phyloP scores from a whole-genome alignment of 2,888 invertebrate genomes.

The Parnassius smintheus region DNA sequence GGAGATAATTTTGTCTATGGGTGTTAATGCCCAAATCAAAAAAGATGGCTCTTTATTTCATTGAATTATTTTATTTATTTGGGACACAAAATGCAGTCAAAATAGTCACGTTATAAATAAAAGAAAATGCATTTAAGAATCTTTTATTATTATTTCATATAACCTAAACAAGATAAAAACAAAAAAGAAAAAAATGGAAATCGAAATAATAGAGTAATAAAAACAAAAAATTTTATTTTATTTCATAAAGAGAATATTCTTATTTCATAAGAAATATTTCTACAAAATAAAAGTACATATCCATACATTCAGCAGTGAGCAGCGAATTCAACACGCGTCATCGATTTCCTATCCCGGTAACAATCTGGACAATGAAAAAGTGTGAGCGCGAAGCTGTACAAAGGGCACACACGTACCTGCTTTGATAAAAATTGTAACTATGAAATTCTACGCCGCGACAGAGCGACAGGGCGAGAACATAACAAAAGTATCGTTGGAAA shows the following conservation, averaged over 20 bases:
- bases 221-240: too few relatives aligned
- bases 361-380: slow-evolving; percentile 60
- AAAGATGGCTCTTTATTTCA: too few relatives aligned
- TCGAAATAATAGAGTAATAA: too few relatives aligned
- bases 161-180: too few relatives aligned
- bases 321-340: slow-evolving; percentile 51
- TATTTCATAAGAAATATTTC: slow-evolving; percentile 3
- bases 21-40: too few relatives aligned
- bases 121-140: too few relatives aligned
- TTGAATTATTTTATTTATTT: too few relatives aligned
- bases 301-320: slow-evolving; percentile 28
- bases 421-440: slow-evolving; percentile 49
- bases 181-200: too few relatives aligned
- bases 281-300: slow-evolving; percentile 5
- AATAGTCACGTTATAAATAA: too few relatives aligned
- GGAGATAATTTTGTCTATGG: too few relatives aligned
- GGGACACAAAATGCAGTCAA: too few relatives aligned
- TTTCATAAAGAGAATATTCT: neutral
- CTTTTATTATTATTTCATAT: too few relatives aligned
- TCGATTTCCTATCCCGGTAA: slow-evolving; percentile 55
- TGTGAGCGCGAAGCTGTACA: slow-evolving; percentile 46
- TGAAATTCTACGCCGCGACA: slow-evolving; percentile 37
- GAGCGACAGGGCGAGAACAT: slow-evolving; percentile 21
- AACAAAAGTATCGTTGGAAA: slow-evolving; percentile 36
- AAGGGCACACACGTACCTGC: slow-evolving; percentile 47